These are phyloP conservation scores for Acanthisitta chloris DNA, from an alignment of 2,113 vertebrate genomes.

Conservation along the genomic window DNA sequence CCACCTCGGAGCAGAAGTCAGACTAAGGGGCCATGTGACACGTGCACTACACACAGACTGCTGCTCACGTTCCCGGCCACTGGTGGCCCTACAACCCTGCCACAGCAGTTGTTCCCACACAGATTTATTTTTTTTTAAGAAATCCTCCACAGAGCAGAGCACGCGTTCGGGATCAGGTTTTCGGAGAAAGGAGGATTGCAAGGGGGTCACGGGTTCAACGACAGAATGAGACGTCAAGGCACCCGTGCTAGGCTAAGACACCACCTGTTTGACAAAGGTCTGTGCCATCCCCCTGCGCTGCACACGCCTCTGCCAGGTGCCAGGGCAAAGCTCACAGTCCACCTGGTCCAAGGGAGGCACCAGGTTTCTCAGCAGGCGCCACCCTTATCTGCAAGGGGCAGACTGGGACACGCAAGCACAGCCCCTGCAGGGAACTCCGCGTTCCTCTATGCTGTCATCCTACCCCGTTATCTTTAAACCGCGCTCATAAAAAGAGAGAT, in stretches of 20 bases:
- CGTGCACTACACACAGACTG: background rate
- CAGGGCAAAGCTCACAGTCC: constrained; percentile 28
- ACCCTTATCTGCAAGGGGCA: constrained; percentile 28
- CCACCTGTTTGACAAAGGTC: background rate
- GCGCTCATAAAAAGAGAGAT: background rate
- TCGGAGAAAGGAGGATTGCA: background rate
- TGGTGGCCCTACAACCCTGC: accelerated
- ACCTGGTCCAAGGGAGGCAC: background rate
- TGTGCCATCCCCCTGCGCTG: background rate
- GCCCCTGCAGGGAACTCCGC: background rate
- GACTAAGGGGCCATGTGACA: background rate
- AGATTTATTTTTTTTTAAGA: background rate
- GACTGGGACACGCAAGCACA: background rate
- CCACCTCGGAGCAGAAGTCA: background rate
- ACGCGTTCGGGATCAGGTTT: background rate
- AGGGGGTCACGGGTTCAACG: background rate
- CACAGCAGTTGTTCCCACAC: accelerated
- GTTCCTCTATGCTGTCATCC: background rate
- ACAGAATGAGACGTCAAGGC: background rate
- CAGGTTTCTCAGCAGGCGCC: background rate
- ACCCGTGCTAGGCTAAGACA: background rate
- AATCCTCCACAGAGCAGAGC: background rate
- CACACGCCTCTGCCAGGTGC: background rate
- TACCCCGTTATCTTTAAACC: background rate
- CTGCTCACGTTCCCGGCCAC: background rate